phyloP scores from a whole-genome alignment of 1,140 invertebrate species.

The Lerema accius region DNA sequence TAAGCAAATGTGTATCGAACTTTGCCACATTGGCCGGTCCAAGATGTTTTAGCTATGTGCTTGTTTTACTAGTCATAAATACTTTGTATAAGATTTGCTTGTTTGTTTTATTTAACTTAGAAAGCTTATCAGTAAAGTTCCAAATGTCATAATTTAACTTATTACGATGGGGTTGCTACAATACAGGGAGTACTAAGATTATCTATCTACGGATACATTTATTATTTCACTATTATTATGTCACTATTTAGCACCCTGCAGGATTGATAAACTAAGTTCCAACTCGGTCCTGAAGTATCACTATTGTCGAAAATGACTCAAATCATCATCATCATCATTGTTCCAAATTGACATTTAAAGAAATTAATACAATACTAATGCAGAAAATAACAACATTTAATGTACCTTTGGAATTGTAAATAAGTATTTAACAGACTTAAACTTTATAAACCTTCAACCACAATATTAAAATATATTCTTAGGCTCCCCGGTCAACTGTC shows the following conservation, averaged over 20 bases:
- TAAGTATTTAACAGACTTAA: conserved; percentile 44
- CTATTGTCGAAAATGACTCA: too few relatives aligned
- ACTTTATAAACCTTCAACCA: conserved; percentile 39
- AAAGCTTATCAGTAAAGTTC: conserved; percentile 61
- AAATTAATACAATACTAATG: too few relatives aligned
- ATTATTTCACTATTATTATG: too few relatives aligned
- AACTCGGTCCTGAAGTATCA: too few relatives aligned
- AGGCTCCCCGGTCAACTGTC: conserved; percentile 54
- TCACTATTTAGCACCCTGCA: too few relatives aligned
- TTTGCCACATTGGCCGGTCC: conserved; percentile 23
- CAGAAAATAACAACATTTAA: conserved; percentile 42
- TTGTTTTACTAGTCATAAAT: conserved; percentile 78
- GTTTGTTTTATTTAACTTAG: conserved; percentile 69
- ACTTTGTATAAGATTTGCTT: conserved; percentile 73
- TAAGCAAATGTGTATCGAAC: conserved; percentile 57
- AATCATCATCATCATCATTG: too few relatives aligned
- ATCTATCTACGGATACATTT: too few relatives aligned
- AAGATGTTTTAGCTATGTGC: conserved; percentile 52
- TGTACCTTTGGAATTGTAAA: conserved; percentile 54
- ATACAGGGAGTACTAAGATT: too few relatives aligned
- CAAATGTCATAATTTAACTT: too few relatives aligned
- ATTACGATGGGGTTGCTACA: too few relatives aligned
- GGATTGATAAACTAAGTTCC: too few relatives aligned
- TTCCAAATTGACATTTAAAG: too few relatives aligned
- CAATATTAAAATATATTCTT: conserved; percentile 29